Base-by-base conservation (phyloP, 2,888 invertebrate genomes). In the Drosophila flavopinicola region DNA sequence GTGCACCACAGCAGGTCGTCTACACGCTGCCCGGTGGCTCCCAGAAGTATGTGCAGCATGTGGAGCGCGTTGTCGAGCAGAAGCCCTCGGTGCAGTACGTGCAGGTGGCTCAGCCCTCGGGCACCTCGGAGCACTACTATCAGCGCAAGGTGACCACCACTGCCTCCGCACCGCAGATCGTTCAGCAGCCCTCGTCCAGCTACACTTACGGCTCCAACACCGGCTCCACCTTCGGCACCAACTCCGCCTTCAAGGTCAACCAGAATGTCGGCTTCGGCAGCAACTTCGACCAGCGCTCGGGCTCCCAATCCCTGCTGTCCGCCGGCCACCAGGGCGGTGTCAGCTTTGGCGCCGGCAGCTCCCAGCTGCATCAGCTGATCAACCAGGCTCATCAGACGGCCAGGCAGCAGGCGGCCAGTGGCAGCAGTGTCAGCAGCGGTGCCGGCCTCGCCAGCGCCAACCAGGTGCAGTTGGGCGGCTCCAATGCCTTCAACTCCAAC, bases 341-440 rank as follows among this genome's bases (percentile, higher is more conserved):
- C 35, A 57, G 30, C 32, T 57, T 68, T 29, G 56, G 66, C 15
- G 24, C 33, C 15, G 38, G 63, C 37, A 54, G 38, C 52, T 79
- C 87, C 1, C 86, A 86, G 11, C 72, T 91, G 37, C 44, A 60
- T 1, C 73, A 80, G 5, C 87, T 89, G 33, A 88, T 91, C 78
- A 77, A 65, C 11, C 91, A 91, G 77, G 87, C 88, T 0, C 89
- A 90, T 47, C 87, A 88, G 59, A 79, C 88, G 6, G 91, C 91
- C 35, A 88, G 75, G 39, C 60, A 89, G 23, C 91, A 90, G 71
- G 85, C 84, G 10, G 82, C 87, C 20, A 32, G 42, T 4, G 64
- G 85, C 23, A 75, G 75, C 9, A 32, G 78, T 13, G 5, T 45
- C 10, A 76, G 17, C 75, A 29, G 10, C 20, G 82, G 83, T 41